phyloP scores from a whole-genome alignment of 1,140 invertebrate genomes.

The Zophobas morio region DNA sequence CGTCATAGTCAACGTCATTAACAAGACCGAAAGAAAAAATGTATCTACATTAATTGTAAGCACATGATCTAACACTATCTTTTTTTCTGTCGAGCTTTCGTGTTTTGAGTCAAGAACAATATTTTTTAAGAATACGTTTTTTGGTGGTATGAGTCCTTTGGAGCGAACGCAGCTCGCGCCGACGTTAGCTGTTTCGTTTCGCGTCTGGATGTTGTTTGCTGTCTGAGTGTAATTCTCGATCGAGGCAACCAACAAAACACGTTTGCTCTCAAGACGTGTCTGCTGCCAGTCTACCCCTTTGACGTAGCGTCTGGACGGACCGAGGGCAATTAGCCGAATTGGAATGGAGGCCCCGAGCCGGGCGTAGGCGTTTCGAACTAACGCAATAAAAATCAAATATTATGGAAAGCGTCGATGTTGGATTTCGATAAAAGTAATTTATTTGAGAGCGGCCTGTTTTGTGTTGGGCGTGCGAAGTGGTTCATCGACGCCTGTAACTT shows the following conservation, averaged over 20 bases:
- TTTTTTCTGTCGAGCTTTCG: too few relatives aligned
- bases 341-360: not conserved
- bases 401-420: conserved; percentile 55
- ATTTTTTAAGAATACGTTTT: too few relatives aligned
- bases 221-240: not conserved
- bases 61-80: too few relatives aligned
- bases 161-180: not conserved
- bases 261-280: not conserved
- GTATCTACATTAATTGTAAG: too few relatives aligned
- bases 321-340: conserved; percentile 25
- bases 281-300: too few relatives aligned
- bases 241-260: conserved; percentile 2
- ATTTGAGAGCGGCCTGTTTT: conserved; percentile 63
- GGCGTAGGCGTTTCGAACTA: conserved; percentile 8
- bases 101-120: too few relatives aligned
- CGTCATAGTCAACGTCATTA: too few relatives aligned
- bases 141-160: too few relatives aligned
- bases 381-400: conserved; percentile 43
- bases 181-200: too few relatives aligned
- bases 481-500: conserved; percentile 64
- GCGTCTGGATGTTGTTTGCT: not conserved
- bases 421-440: conserved; percentile 66
- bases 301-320: not conserved
- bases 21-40: too few relatives aligned
- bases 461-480: conserved; percentile 60